These are phyloP conservation scores for Glomeris marginata DNA, from an alignment of 2,888 invertebrate genomes.

Conservation along the genomic window DNA sequence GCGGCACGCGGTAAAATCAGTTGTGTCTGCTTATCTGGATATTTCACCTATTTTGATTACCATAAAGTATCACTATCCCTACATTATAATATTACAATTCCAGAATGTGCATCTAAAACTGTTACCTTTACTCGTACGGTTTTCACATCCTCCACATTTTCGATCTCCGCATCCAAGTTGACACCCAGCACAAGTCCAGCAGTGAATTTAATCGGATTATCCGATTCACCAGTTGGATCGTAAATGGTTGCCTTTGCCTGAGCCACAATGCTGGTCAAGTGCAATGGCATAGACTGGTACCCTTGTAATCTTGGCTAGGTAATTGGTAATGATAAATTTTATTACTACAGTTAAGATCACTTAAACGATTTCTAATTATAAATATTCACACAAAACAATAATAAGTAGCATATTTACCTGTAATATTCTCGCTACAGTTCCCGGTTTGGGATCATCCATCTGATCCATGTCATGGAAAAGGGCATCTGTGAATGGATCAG, in stretches of 20 bases:
- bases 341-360: no score
- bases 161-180: constrained; percentile 70
- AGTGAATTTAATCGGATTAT: constrained; percentile 72
- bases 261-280: constrained; percentile 17
- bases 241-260: constrained; percentile 42
- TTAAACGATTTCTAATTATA: no score
- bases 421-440: constrained; percentile 58
- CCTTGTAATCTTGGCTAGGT: constrained; percentile 22
- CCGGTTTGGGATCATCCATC: constrained; percentile 69
- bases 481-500: constrained; percentile 64
- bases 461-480: constrained; percentile 61
- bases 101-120: constrained; percentile 9
- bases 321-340: constrained; percentile 5
- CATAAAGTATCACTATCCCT: not conserved
- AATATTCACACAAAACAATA: no score
- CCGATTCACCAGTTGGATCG: constrained; percentile 69
- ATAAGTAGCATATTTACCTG: constrained; percentile 19
- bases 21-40: constrained; percentile 81
- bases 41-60: constrained; percentile 33
- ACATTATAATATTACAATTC: constrained; percentile 1
- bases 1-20: constrained; percentile 60
- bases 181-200: constrained; percentile 81
- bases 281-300: constrained; percentile 14
- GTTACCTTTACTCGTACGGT: constrained; percentile 66
- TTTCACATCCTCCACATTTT: constrained; percentile 55